These are phyloP conservation scores for Phylloscopus collybita DNA, from an alignment of 2,797 vertebrate species.

Conservation along the genomic window DNA sequence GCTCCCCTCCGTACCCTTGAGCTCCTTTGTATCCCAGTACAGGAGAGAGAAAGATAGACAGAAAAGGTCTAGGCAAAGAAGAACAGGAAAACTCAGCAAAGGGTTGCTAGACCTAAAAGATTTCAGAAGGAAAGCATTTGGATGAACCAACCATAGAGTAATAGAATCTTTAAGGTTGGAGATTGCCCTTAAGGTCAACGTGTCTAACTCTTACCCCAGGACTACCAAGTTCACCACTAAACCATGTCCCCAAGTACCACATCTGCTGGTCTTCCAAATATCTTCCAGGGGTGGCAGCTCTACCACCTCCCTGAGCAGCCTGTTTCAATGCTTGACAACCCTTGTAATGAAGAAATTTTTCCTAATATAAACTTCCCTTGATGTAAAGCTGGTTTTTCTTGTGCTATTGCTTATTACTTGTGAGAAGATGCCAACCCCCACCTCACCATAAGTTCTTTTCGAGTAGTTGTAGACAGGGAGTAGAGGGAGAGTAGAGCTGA, in stretches of 20 bases:
- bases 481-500: neutral
- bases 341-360: neutral
- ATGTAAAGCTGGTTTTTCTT: neutral
- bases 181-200: neutral
- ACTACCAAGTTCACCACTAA: neutral
- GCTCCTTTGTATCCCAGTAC: neutral
- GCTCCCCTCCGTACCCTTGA: accelerated
- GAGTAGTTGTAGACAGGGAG: neutral
- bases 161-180: neutral
- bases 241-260: neutral
- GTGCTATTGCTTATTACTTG: neutral
- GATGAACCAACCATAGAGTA: neutral
- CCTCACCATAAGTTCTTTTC: neutral
- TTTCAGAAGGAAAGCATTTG: neutral
- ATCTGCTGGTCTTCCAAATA: neutral
- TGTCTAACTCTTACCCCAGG: neutral
- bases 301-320: neutral
- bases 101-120: neutral
- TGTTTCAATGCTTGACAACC: neutral
- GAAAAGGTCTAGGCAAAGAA: neutral
- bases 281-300: neutral
- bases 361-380: neutral
- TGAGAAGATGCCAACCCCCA: neutral
- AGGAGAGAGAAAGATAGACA: neutral
- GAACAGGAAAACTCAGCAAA: neutral